Evolutionary conservation across 2,113 vertebrate species (phyloP), one percentile per base, ranked within the genome.

Genomic region (Rhinichthys klamathensis): DNA sequence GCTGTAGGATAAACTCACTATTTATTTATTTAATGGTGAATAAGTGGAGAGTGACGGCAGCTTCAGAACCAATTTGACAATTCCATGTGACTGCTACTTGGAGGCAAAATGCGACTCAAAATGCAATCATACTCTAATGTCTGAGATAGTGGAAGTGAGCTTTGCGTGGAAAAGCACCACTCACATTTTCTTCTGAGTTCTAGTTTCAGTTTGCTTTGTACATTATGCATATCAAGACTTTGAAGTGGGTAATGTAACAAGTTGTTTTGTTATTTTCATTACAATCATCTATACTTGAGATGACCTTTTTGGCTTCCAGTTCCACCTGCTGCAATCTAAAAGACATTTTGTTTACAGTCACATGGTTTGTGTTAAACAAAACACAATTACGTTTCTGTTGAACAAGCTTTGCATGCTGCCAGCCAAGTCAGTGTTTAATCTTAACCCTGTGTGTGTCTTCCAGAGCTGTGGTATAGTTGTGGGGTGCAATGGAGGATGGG

Each of bases 401-500:
- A 16, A 63, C n/a, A 80, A 65, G 78, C 38, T 80, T 80, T 80
- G 58, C 78, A 65, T 80, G 12, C 38, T 46, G 13, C 23, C 44
- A 69, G 27, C 27, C 46, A 16, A 60, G 16, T 56, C 9, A 1
- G 15, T 49, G 9, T 76, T 81, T 69, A 35, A 46, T n/a, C 3
- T 27, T 51, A 23, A 23, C 5, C 38, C 58, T 25, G 7, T 58
- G n/a, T 77, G 61, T 80, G 10, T 38, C 78, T 54, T 80, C 54
- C 90, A 93, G 87, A 76, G 51, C 77, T 86, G 27, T n/a, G 77
- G 86, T 85, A 85, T 87, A 92, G 87, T 87, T 82, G 90, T 85
- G 76, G 88, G 88, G 75, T 90, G 92, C 92, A 91, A 99, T 99
- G 98, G 98, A 99, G 89, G 98, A 99, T 1, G 98, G 97, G 92